Base-by-base conservation (phyloP, 2,113 vertebrate species). In the Psilopsiagon aurifrons region DNA sequence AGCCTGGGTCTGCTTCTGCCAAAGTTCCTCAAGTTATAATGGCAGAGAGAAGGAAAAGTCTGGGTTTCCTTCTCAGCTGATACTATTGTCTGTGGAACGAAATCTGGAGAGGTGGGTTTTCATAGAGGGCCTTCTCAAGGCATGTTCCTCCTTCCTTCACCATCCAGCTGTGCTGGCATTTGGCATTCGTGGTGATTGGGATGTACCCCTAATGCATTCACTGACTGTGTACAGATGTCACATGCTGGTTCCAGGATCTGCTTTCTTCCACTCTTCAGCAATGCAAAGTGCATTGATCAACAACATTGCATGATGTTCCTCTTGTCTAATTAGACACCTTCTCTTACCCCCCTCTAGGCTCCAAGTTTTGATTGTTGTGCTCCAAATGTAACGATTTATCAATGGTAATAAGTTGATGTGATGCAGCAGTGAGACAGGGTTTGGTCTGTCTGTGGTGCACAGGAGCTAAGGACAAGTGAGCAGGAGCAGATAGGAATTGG, bases 141-240 rank as follows among this genome's bases (percentile, higher is more conserved):
- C 7, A 2, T 0, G 13, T 2, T 4, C 24, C 47, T 31, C 73
- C 54, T 11, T 62, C 39, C 44, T 23, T 23, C 31, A 3, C 3
- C 49, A 51, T 51, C 49, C 49, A 51, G 22, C 29, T 35, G 43
- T 17, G 3, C 47, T 10, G 19, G 28, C 16, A 10, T 44, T 39
- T 51, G 52, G n/a, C 69, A 46, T 54, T 60, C 11, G 10, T 11
- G 31, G 63, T 25, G 63, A 52, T 24, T 29, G 43, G 8, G 55
- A 37, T 23, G 25, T 24, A 54, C 41, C 37, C 75, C 51, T 39
- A 24, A 64, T 3, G 33, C 24, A 25, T 43, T 63, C 41, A 9
- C 37, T n/a, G 68, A n/a, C 31, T 28, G 44, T 20, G 39, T 11
- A 7, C 85, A 64, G 62, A 24, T 20, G 52, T 44, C 39, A 17